Evolutionary conservation across 2,888 invertebrate species (phyloP).

Genomic region (Drosophila kambysellisi): DNA sequence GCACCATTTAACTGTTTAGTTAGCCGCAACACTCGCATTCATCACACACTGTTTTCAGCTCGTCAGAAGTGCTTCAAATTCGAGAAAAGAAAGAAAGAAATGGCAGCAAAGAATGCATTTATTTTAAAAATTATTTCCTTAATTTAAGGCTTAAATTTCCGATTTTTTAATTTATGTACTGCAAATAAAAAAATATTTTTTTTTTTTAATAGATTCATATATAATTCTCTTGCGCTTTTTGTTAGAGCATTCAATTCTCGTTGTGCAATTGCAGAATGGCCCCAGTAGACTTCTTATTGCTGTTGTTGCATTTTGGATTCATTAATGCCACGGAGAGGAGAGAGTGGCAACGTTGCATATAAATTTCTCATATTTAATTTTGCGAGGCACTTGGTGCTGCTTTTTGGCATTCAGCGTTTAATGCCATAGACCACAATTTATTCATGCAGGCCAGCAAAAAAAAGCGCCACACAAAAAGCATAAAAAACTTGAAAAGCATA

Average conservation of each 20-base stretch:
- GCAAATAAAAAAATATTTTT: not conserved
- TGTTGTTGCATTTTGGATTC: slow-evolving; percentile 46
- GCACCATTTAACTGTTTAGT: slow-evolving; percentile 18
- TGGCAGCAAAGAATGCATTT: not conserved
- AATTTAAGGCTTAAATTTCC: not conserved
- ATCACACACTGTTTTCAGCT: not conserved
- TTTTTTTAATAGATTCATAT: not conserved
- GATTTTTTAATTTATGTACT: not conserved
- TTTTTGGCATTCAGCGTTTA: slow-evolving; percentile 59
- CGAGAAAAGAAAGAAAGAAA: no score
- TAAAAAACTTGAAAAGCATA: slow-evolving; percentile 11
- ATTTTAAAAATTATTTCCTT: not conserved
- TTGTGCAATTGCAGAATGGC: slow-evolving; percentile 4
- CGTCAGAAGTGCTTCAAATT: not conserved
- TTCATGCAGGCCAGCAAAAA: slow-evolving; percentile 44
- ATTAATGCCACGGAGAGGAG: slow-evolving; percentile 69
- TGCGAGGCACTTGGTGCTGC: slow-evolving; percentile 65
- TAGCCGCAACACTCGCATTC: not conserved
- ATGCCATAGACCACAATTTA: slow-evolving; percentile 63
- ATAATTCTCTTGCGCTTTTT: not conserved
- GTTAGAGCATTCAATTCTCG: slow-evolving; percentile 33
- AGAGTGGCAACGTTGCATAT: slow-evolving; percentile 64
- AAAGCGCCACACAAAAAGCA: slow-evolving; percentile 1
- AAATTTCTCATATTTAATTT: slow-evolving; percentile 79
- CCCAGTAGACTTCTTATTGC: slow-evolving; percentile 13